Base-by-base conservation (phyloP, 2,888 invertebrate genomes). In the Athripsodes cinereus region DNA sequence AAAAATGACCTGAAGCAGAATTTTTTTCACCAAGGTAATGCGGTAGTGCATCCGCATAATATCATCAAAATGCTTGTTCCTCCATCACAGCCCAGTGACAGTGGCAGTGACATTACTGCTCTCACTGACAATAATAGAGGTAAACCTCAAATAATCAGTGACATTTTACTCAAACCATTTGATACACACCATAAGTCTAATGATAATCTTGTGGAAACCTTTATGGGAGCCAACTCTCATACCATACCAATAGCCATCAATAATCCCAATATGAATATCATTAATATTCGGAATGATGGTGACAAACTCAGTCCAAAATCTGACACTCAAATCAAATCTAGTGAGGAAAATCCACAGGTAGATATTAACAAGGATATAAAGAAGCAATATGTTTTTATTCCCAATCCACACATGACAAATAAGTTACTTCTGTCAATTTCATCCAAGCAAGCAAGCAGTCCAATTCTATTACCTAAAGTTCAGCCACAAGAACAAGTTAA, bases 331-430 rank as follows among this genome's bases (percentile, higher is more conserved):
- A 21, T 22, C 6, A 22, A 50, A 50, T 21, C 50, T 13, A 16
- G 2, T 50, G 11, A 22, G 8, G 50, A 50, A 50, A 22, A 18
- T n/a, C 8, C 26, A n/a, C 50, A 26, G 22, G 49, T 35, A 22
- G 31, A 26, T 21, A 50, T 44, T 18, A 51, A 46, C 20, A 49
- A 65, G 55, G 77, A 78, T 44, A 70, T 72, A 55, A 76, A 75
- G 65, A 77, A 75, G 60, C 73, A 76, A 68, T 71, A 75, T 64
- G 61, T 76, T 2, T 73, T 75, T 26, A 72, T 75, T 61, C 76
- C 76, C 64, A 75, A 58, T 74, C 55, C 75, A 74, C 64, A 73
- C 68, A 55, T 65, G 67, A 31, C 60, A 69, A 62, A 58, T 1
- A 76, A 78, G 69, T 73, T 76, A 72, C 62, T 77, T 60, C 58